Conservation (phyloP, 2,113 vertebrate genomes). For the Chrysochloris asiatica region DNA sequence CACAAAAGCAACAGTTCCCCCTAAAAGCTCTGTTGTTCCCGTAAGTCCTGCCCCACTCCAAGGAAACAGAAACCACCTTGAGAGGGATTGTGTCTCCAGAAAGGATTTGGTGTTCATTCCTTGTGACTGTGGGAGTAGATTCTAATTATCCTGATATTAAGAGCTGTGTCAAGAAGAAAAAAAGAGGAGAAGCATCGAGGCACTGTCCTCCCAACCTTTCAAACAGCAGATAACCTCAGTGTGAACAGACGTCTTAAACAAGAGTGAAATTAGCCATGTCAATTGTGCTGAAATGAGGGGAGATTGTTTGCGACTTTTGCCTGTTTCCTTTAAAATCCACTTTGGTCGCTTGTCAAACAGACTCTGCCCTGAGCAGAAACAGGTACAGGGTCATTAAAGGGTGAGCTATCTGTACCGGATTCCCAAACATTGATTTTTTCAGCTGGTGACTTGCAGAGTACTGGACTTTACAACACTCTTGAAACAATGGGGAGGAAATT, state of each 20-base stretch:
- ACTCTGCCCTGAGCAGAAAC: not conserved
- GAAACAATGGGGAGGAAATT: too few relatives aligned
- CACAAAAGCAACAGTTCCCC: not conserved
- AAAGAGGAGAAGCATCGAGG: too few relatives aligned
- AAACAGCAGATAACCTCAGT: slow-evolving; percentile 13
- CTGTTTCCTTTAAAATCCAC: slow-evolving; percentile 56
- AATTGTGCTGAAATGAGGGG: not conserved
- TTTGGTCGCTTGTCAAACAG: slow-evolving; percentile 43
- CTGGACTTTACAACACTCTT: slow-evolving; percentile 39
- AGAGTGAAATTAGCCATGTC: not conserved
- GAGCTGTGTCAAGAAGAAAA: not conserved
- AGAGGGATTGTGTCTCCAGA: not conserved
- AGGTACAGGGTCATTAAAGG: not conserved
- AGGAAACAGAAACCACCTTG: too few relatives aligned
- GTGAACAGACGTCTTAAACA: not conserved
- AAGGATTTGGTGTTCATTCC: slow-evolving; percentile 32
- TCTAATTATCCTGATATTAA: slow-evolving; percentile 65
- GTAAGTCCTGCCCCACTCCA: rapidly evolving
- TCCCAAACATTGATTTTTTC: slow-evolving; percentile 66
- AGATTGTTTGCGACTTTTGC: slow-evolving; percentile 33
- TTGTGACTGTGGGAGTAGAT: not conserved
- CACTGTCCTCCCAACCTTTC: slow-evolving; percentile 41
- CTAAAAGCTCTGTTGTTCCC: not conserved
- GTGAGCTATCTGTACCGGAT: slow-evolving; percentile 3
- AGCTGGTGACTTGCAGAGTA: slow-evolving; percentile 38